Evolutionary conservation across 2,113 vertebrate species (phyloP), one percentile per base, ranked within the genome.

Genomic region (Otis tarda): DNA sequence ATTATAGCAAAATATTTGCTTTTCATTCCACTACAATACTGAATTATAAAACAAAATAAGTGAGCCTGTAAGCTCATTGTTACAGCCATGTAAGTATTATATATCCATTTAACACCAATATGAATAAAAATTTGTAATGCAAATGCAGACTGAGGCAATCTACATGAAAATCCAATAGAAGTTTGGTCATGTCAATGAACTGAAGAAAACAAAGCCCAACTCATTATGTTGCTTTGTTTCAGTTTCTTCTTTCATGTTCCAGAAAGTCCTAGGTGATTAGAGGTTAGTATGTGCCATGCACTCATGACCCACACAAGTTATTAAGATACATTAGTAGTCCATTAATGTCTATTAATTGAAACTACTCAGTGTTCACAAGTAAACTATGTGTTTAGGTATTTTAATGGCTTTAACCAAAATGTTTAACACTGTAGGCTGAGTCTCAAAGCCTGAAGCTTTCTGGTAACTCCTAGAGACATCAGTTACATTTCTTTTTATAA

Each of bases 1-100:
- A 96, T 94, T 97, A 96, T 30, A 94, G 53, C 67, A 91, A 96
- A 97, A 93, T 94, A 93, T 95, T 89, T 96, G 64, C 79, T 75
- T 93, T 95, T 90, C 67, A 23, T 35, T 89, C 49, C 78, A 64
- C 39, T 53, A 87, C 41, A 84, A 68, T 56, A 59, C 37, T 84
- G 94, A 84, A 92, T 87, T 89, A 92, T 87, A 90, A 95, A 91
- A 75, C n/a, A 93, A 80, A 96, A 76, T 65, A 90, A 92, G 68
- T 68, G 50, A 94, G 86, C 69, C 65, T 82, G 15, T 52, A 92
- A 90, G 18, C 50, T 88, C 84, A 74, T 95, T 94, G 84, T 94
- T 90, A 59, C 81, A 93, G 75, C 25, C 70, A 47, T 53, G 57
- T 92, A 83, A 90, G 41, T 84, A 93, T 93, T 95, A 85, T 35